These are phyloP conservation scores for Cephalopachus bancanus DNA, from an alignment of 2,797 vertebrate species.

Conservation along the genomic window DNA sequence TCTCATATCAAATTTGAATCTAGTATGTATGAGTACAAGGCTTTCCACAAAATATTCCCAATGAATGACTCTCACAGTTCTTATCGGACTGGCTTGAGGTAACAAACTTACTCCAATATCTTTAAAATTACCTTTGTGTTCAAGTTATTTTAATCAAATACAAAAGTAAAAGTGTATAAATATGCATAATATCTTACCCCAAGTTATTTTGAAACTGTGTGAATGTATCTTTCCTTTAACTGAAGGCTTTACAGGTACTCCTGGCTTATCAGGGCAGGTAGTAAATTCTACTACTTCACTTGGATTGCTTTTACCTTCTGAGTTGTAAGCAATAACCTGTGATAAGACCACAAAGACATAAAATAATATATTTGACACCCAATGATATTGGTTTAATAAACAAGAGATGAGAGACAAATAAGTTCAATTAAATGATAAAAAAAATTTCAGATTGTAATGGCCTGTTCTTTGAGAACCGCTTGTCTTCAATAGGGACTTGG, in stretches of 20 bases:
- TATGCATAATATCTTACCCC: constrained; percentile 92
- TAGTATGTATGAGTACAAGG: background rate
- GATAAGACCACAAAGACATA: constrained; percentile 73
- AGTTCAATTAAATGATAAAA: constrained; percentile 14
- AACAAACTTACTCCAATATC: constrained; percentile 43
- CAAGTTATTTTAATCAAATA: constrained; percentile 69
- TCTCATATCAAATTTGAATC: constrained; percentile 21
- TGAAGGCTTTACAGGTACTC: constrained; percentile 93
- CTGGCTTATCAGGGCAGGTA: constrained; percentile 95
- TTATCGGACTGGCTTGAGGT: background rate
- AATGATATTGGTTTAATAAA: constrained; percentile 12
- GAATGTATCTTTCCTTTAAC: constrained; percentile 95
- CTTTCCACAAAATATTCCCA: background rate
- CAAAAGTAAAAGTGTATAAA: constrained; percentile 59
- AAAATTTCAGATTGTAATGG: background rate
- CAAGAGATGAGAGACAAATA: background rate
- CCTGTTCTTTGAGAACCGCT: constrained; percentile 38
- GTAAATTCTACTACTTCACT: constrained; percentile 95
- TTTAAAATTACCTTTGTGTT: constrained; percentile 62
- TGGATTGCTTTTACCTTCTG: constrained; percentile 98
- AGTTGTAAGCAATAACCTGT: constrained; percentile 97
- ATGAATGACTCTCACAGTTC: constrained; percentile 26
- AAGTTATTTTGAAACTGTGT: constrained; percentile 95
- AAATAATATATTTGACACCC: constrained; percentile 27
- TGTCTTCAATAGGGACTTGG: background rate